Base-by-base conservation (phyloP, 2,888 invertebrate genomes). In the Cactoblastis cactorum region DNA sequence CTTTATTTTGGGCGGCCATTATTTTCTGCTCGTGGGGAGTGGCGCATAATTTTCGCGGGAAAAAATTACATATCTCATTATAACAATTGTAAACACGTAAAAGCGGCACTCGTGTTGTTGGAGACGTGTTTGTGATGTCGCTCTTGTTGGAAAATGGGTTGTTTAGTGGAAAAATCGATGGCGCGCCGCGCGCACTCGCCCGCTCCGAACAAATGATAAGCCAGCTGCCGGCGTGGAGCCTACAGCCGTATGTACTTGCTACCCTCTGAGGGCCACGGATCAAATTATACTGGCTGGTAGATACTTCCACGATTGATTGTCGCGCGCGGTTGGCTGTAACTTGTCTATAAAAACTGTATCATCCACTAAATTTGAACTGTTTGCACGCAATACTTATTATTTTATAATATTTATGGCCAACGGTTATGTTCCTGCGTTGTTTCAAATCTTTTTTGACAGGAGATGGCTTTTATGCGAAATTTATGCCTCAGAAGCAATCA, bases 131-230 rank as follows among this genome's bases (percentile, higher is more conserved):
- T 81, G 72, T 80, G 75, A 78, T 80, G 71, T 73, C 79, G 73
- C 74, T 69, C 78, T 70, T 71, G 74, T 77, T 73, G 78, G 67
- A 69, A 71, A 84, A 81, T 82, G 81, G 72, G 72, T 80, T 82
- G 81, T 80, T 78, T 82, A 60, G 78, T 74, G 79, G 81, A 80
- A 86, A 87, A 87, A 87, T 85, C 87, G 85, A 85, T 86, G 73
- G 57, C 62, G 71, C 77, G 85, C 72, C 80, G 84, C 83, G 87
- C 87, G 87, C 87, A 85, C 67, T 70, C 70, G 62, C 61, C 66
- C 64, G 68, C 70, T 66, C 66, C 68, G 66, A 73, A 69, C 71
- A 65, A 79, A 71, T 82, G 84, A 82, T 83, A 83, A 83, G 68
- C 50, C 54, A 55, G 63, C 57, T 58, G 62, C 64, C 58, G 64